phyloP scores from a whole-genome alignment of 2,888 invertebrate species.

The Liodrosophila aerea region DNA sequence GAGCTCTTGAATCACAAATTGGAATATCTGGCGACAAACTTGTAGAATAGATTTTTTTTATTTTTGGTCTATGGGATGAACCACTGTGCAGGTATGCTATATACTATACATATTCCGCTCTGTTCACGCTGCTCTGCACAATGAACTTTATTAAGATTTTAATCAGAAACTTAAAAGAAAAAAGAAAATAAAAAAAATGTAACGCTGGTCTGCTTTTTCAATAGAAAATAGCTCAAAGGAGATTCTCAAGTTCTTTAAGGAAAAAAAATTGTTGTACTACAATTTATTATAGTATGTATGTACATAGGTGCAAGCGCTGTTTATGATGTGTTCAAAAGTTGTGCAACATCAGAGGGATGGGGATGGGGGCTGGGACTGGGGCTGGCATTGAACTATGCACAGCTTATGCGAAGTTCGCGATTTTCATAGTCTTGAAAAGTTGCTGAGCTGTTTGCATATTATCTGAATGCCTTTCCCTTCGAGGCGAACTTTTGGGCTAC shows the following conservation, averaged over 20 bases:
- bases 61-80: no score
- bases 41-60: no score
- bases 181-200: conserved; percentile 28
- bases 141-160: conserved; percentile 49
- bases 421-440: conserved; percentile 14
- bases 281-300: conserved; percentile 18
- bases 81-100: no score
- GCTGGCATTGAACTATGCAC: conserved; percentile 59
- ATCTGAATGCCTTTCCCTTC: conserved; percentile 49
- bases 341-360: conserved; percentile 21
- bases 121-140: no score
- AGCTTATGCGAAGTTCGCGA: conserved; percentile 35
- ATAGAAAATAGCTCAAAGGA: conserved; percentile 28
- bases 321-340: conserved; percentile 56
- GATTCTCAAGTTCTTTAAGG: conserved; percentile 30
- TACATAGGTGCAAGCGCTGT: conserved; percentile 21
- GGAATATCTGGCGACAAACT: no score
- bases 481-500: conserved; percentile 64
- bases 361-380: no score
- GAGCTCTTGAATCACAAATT: no score
- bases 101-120: no score
- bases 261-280: neutral
- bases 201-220: conserved; percentile 11
- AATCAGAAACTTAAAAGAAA: conserved; percentile 42
- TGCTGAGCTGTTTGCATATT: conserved; percentile 52